Conservation (phyloP, 2,113 vertebrate genomes). For the Muntiacus reevesi region DNA sequence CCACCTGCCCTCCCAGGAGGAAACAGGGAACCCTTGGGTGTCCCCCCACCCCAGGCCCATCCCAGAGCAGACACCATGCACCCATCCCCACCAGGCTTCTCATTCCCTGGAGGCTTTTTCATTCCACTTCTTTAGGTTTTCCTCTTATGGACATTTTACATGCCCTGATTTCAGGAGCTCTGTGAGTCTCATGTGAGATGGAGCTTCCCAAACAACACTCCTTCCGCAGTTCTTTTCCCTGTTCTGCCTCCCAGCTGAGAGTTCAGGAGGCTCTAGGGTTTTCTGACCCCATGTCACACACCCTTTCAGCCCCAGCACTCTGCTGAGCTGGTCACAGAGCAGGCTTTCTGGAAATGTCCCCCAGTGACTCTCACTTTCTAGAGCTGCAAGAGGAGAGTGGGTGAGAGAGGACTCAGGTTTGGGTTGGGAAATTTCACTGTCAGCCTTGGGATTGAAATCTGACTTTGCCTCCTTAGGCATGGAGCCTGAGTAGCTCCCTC, state of each 20-base stretch:
- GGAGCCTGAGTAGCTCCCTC: background rate
- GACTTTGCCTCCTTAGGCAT: background rate
- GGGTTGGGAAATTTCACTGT: background rate
- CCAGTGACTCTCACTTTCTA: background rate
- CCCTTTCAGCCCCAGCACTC: background rate
- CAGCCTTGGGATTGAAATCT: background rate
- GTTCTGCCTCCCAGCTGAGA: background rate
- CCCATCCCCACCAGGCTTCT: background rate
- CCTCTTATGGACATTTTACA: conserved; percentile 65
- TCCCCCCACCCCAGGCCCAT: background rate
- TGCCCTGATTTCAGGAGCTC: conserved; percentile 73
- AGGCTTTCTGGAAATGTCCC: background rate
- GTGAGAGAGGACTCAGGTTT: background rate
- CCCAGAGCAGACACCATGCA: background rate
- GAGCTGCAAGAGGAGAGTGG: background rate
- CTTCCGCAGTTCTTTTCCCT: background rate
- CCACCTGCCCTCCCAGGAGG: background rate
- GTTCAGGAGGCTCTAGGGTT: background rate
- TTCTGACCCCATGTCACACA: background rate
- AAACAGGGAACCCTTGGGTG: background rate
- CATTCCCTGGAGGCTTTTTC: conserved; percentile 64
- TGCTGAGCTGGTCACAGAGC: background rate
- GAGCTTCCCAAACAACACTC: background rate
- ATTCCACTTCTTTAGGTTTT: conserved; percentile 62
- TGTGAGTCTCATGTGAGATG: conserved; percentile 46